These are phyloP conservation scores for Pemphigus obesinymphae DNA, from an alignment of 1,140 invertebrate genomes.

Conservation along the genomic window DNA sequence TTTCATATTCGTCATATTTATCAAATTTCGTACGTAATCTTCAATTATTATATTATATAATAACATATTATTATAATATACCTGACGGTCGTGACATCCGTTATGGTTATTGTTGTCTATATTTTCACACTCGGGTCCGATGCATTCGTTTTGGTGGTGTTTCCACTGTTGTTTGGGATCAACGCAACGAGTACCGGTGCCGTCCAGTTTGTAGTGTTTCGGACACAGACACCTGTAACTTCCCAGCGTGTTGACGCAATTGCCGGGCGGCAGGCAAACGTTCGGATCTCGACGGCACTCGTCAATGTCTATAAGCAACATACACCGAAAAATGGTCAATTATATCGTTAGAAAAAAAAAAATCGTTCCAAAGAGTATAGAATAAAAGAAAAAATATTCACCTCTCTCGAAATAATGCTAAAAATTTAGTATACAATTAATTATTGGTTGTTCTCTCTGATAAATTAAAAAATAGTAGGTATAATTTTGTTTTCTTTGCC, in stretches of 20 bases:
- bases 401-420: too few species aligned
- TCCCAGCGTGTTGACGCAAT: slow-evolving; percentile 59
- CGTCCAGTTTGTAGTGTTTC: slow-evolving; percentile 53
- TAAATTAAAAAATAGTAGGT: too few species aligned
- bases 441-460: too few species aligned
- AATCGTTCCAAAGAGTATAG: too few species aligned
- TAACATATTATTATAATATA: not conserved
- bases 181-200: slow-evolving; percentile 58
- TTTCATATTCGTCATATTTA: too few species aligned
- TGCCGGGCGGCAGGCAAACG: slow-evolving; percentile 65
- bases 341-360: too few species aligned
- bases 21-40: too few species aligned
- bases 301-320: slow-evolving; percentile 59
- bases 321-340: too few species aligned
- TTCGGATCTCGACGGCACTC: slow-evolving; percentile 66
- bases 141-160: slow-evolving; percentile 47
- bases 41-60: not conserved
- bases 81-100: not conserved
- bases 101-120: not conserved
- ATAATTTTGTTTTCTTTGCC: too few species aligned
- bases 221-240: slow-evolving; percentile 62
- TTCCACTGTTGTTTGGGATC: slow-evolving; percentile 54
- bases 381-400: too few species aligned
- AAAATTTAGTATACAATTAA: too few species aligned
- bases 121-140: not conserved